Conservation (phyloP, 2,113 vertebrate species). For the Etheostoma spectabile region DNA sequence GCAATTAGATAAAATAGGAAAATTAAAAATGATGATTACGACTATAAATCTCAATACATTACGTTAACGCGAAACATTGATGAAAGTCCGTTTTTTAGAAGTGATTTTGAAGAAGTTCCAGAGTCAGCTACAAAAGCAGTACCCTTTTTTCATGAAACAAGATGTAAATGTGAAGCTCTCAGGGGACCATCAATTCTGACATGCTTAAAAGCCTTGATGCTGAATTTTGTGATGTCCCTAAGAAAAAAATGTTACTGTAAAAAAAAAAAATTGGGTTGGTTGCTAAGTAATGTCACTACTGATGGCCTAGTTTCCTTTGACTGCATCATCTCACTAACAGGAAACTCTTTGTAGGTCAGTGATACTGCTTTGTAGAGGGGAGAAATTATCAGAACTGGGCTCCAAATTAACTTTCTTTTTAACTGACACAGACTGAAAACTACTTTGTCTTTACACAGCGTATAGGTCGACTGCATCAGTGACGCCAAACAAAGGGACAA, state of each 20-base stretch:
- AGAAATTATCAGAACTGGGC: background rate
- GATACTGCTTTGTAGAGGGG: background rate
- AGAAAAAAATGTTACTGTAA: background rate
- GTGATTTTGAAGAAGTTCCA: background rate
- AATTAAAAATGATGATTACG: background rate
- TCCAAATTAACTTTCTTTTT: background rate
- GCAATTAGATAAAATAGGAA: background rate
- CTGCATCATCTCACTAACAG: background rate
- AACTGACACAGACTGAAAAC: background rate
- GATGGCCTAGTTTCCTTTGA: slow-evolving; percentile 17
- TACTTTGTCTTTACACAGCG: background rate
- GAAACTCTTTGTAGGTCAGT: slow-evolving; percentile 20
- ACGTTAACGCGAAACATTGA: background rate
- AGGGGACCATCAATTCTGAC: background rate
- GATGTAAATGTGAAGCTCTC: slow-evolving; percentile 13
- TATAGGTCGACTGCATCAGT: slow-evolving; percentile 19
- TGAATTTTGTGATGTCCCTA: background rate
- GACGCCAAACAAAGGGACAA: slow-evolving; percentile 36
- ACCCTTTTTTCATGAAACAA: background rate
- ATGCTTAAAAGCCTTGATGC: background rate
- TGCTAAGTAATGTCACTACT: background rate
- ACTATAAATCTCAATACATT: background rate
- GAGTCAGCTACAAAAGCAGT: background rate
- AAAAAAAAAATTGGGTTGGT: background rate
- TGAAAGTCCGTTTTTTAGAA: background rate